A percentile compares a stretch with the other conserved stretches of the same genome.
Conservation (phyloP, 2,113 vertebrate species). For the Tachuris rubrigastra region DNA sequence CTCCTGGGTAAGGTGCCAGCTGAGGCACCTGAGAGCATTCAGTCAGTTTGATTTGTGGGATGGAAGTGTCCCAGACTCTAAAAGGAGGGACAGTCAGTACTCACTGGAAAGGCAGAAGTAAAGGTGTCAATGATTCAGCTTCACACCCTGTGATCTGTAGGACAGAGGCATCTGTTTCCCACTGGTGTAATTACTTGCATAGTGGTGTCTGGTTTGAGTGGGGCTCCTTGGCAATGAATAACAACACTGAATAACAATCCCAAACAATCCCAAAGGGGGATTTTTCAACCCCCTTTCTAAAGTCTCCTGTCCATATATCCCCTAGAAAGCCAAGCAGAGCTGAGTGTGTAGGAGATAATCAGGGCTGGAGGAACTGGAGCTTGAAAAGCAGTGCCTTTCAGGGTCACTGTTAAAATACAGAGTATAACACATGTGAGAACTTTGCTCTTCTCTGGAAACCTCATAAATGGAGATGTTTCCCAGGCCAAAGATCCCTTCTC, state of each 20-base stretch:
- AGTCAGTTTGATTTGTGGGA: not conserved
- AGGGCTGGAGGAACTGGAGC: not conserved
- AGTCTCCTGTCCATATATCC: not conserved
- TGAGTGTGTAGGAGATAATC: accelerated
- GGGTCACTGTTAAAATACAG: not conserved
- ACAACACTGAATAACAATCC: not conserved
- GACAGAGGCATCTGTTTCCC: not conserved
- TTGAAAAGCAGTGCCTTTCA: not conserved
- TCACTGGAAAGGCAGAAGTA: not conserved
- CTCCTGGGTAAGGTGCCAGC: not conserved
- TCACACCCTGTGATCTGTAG: not conserved
- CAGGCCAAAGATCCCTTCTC: not conserved
- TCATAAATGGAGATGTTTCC: not conserved
- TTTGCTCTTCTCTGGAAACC: not conserved
- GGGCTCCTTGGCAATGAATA: not conserved
- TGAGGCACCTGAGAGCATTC: not conserved
- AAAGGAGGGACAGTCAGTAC: not conserved
- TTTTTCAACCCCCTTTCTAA: not conserved
- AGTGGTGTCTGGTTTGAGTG: not conserved
- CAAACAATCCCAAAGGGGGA: not conserved
- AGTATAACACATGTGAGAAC: not conserved
- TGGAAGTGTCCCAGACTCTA: not conserved
- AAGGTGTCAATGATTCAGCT: not conserved
- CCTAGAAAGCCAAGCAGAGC: not conserved
- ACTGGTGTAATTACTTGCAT: not conserved